These are phyloP conservation scores for Drosophila anceps DNA, from an alignment of 2,888 invertebrate species.

Conservation along the genomic window DNA sequence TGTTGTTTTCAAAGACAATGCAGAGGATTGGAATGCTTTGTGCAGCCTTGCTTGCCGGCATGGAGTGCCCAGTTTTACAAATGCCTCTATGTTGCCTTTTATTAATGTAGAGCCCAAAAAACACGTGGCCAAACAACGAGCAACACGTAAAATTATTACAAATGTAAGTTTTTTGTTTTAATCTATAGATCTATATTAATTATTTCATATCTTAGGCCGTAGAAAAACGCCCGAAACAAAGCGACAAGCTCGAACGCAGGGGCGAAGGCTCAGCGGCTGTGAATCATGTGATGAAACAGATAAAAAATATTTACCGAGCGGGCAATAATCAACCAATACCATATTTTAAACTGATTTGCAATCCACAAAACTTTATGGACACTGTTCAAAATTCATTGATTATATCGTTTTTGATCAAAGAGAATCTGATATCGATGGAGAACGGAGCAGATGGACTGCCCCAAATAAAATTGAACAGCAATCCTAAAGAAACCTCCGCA, in stretches of 20 bases:
- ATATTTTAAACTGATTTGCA: conserved; percentile 87
- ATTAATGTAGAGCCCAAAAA: conserved; percentile 81
- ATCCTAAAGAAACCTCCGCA: conserved; percentile 34
- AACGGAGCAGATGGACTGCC: conserved; percentile 84
- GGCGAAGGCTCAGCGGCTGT: conserved; percentile 87
- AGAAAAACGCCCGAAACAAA: conserved; percentile 86
- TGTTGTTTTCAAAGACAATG: conserved; percentile 44
- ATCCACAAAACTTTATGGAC: conserved; percentile 87
- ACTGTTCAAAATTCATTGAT: conserved; percentile 88
- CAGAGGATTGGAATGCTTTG: conserved; percentile 76
- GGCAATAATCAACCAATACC: conserved; percentile 85
- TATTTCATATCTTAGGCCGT: conserved; percentile 57
- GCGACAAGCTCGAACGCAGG: conserved; percentile 85
- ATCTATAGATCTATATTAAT: not conserved
- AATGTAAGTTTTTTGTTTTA: conserved; percentile 46
- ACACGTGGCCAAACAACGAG: conserved; percentile 78
- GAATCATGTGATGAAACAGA: conserved; percentile 85
- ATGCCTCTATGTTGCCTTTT: conserved; percentile 79
- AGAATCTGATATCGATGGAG: conserved; percentile 86
- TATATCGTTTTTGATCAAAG: conserved; percentile 87
- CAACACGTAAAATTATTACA: conserved; percentile 70
- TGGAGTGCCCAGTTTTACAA: conserved; percentile 64
- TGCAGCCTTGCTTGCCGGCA: conserved; percentile 53
- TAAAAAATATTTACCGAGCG: conserved; percentile 84
- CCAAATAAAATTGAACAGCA: conserved; percentile 64